Base-by-base conservation (phyloP, 1,140 invertebrate species). In the Megathymus violae region DNA sequence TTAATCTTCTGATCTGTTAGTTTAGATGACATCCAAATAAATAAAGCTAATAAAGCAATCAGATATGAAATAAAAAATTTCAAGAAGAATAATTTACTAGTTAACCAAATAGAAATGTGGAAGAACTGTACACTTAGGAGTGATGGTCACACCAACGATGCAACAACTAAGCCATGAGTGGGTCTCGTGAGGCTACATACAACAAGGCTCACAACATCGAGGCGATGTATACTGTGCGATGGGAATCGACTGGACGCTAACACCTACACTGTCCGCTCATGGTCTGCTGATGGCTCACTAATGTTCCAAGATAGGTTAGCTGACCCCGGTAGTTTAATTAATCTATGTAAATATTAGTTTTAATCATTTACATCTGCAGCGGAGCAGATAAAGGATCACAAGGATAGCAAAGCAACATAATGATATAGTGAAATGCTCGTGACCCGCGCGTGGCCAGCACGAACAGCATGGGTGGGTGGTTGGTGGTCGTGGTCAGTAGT, bases 81-180 rank as follows among this genome's bases (percentile, higher is more conserved):
- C 74, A 76, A 85, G 84, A 85, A 85, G 84, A 87, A 66, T 67
- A 71, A 71, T 74, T 76, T 71, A 71, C 72, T 64, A 71, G 74
- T 75, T 76, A 86, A 81, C 77, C 80, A 80, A 85, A 77, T 76
- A 81, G 72, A 75, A 76, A 84, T 88, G 81, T 75, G 74, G 59
- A 71, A 82, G 67, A 72, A 74, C 78, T 85, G 77, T 88, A 89
- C 86, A 88, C 75, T 79, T 59, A 82, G 76, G 27, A 59, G 77
- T 82, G 77, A 83, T 85, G 80, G 62, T 80, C 79, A 90, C 88
- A 88, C 77, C 82, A 72, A 88, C 75, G 74, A 89, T 89, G 85
- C 67, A 80, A 83, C 78, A 67, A 86, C 85, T 82, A 90, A 90
- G 88, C 85, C 85, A 86, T 87, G 85, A 78, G 78, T 80, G 78